Base-by-base conservation (phyloP, 2,888 invertebrate species). In the Venusia cambrica region DNA sequence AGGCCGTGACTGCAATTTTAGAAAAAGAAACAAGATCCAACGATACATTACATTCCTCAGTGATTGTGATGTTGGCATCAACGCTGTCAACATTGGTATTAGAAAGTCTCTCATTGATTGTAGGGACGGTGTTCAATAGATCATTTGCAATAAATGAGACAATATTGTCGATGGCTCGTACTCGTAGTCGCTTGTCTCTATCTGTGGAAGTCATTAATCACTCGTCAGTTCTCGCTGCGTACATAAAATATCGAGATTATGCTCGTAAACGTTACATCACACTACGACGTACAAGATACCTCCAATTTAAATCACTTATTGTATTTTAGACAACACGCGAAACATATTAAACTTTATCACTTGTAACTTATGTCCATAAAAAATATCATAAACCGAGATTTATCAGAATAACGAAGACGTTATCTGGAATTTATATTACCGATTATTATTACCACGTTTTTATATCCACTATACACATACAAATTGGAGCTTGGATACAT, bases 91-190 rank as follows among this genome's bases (percentile, higher is more conserved):
- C 34, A 38, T 48, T 59, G 52, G 37, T 45, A 57, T 70, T 73
- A 70, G 71, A 76, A 72, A 75, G 71, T 62, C 42, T 60, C 51
- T 53, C 61, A 61, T 40, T 47, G 36, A 42, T 38, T 43, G 49
- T 49, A 43, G 38, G 52, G 48, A 42, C 45, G 38, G 61, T 60
- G 64, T 67, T 76, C 65, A 76, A 79, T 78, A 73, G 69, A 73
- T 78, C 79, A 80, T 81, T 76, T 78, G 75, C 71, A 74, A 73
- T 74, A 75, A 79, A 80, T 74, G 76, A 77, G 79, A 80, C 79
- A 79, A 79, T 80, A 80, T 75, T 70, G 71, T 73, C 54, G 62
- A 57, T 62, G 51, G 59, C 54, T 59, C 57, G 57, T 49, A 43
- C 54, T n/a, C n/a, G n/a, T 47, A 51, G 54, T 54, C 59, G 50